phyloP scores from a whole-genome alignment of 2,888 invertebrate genomes.

The Drosophila antonietae region DNA sequence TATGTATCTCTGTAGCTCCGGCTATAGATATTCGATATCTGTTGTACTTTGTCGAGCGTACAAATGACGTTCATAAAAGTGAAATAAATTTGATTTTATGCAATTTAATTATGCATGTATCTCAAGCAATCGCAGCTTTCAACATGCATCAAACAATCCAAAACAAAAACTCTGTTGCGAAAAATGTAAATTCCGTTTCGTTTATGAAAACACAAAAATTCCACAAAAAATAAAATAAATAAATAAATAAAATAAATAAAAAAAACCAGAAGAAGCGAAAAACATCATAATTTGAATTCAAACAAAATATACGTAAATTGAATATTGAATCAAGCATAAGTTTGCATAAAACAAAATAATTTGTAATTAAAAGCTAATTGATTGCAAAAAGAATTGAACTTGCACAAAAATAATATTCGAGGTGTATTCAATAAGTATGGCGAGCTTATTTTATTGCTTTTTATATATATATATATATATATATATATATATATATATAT shows the following conservation, averaged over 20 bases:
- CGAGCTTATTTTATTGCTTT: too few relatives aligned
- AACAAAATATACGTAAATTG: conserved; percentile 6
- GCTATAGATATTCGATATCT: conserved; percentile 22
- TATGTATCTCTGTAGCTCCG: conserved; percentile 27
- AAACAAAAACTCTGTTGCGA: conserved; percentile 44
- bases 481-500: too few relatives aligned
- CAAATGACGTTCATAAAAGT: conserved; percentile 54
- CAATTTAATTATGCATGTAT: conserved; percentile 49
- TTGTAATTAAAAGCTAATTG: conserved; percentile 60
- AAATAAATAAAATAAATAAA: neutral
- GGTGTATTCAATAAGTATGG: neutral
- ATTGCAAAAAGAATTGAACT: conserved; percentile 5
- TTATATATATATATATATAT: too few relatives aligned
- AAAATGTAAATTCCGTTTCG: conserved; percentile 63
- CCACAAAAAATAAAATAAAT: conserved; percentile 4
- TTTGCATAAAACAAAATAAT: conserved; percentile 5
- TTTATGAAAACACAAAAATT: conserved; percentile 28
- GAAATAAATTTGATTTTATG: conserved; percentile 43
- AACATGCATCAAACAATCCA: conserved; percentile 36
- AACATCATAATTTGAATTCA: neutral
- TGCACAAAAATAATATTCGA: neutral
- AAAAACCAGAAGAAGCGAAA: too few relatives aligned
- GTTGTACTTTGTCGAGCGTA: conserved; percentile 40
- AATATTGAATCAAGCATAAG: conserved; percentile 2
- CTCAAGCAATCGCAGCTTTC: conserved; percentile 59